Evolutionary conservation across 2,888 invertebrate genomes (phyloP).

Genomic region (Drosophila histrio): DNA sequence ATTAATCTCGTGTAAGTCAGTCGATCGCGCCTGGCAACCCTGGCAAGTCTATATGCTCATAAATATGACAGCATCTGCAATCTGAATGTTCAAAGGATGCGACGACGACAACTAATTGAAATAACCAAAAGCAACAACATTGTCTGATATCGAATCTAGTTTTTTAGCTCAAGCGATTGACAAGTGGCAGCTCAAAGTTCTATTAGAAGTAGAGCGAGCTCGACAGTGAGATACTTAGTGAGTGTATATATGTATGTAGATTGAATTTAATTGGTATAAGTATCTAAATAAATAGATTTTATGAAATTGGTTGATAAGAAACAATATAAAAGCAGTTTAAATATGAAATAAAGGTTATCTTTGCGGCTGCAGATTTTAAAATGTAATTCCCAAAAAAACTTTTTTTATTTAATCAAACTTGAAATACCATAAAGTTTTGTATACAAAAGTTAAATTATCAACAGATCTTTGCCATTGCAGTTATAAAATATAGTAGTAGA

Average conservation of each 20-base stretch:
- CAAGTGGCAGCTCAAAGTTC: neutral
- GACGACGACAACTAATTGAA: slow-evolving; percentile 34
- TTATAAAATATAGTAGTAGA: too few species aligned
- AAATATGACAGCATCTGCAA: slow-evolving; percentile 20
- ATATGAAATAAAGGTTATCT: too few species aligned
- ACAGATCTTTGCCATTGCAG: too few species aligned
- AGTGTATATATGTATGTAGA: too few species aligned
- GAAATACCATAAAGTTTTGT: too few species aligned
- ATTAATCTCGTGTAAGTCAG: slow-evolving; percentile 40
- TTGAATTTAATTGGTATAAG: too few species aligned
- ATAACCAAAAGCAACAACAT: slow-evolving; percentile 2
- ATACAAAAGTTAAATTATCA: too few species aligned
- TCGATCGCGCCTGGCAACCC: slow-evolving; percentile 8
- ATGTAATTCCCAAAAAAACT: too few species aligned
- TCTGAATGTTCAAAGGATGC: slow-evolving; percentile 27
- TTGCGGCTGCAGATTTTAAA: too few species aligned
- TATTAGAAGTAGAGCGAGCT: neutral
- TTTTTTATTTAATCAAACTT: too few species aligned
- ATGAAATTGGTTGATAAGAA: too few species aligned
- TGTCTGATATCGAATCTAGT: slow-evolving; percentile 2
- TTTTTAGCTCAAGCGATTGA: neutral
- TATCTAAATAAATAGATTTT: too few species aligned
- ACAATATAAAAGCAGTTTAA: neutral
- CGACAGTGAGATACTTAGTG: neutral
- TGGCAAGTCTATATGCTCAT: slow-evolving; percentile 6